Evolutionary conservation across 1,140 invertebrate genomes (phyloP).

Genomic region (Diorhabda elongata): DNA sequence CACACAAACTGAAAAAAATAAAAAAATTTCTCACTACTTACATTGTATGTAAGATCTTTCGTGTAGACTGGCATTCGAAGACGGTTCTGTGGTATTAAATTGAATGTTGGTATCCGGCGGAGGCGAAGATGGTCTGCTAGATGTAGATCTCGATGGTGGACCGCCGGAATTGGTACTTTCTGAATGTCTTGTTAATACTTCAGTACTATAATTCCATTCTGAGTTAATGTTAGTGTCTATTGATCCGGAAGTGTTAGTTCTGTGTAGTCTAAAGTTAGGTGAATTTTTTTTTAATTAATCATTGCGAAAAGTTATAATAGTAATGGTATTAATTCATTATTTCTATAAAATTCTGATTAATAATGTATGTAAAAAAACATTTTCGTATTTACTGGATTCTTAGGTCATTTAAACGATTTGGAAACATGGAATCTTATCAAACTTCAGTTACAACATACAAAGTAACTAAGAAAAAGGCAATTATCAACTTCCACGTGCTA

Average conservation of each 20-base stretch:
- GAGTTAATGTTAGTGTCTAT: conserved; percentile 40
- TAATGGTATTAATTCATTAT: too few relatives aligned
- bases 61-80: conserved; percentile 48
- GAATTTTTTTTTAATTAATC: too few relatives aligned
- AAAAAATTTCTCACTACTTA: conserved; percentile 38
- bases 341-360: neutral
- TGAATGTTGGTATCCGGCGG: conserved; percentile 31
- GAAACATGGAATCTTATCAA: too few relatives aligned
- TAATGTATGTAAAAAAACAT: neutral
- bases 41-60: conserved; percentile 62
- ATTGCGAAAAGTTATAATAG: too few relatives aligned
- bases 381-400: too few relatives aligned
- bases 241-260: conserved; percentile 37
- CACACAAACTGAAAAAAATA: neutral
- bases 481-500: too few relatives aligned
- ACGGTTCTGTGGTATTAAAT: conserved; percentile 37
- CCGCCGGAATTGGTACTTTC: conserved; percentile 43
- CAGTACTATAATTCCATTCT: conserved; percentile 41
- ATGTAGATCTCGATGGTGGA: conserved; percentile 36
- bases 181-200: conserved; percentile 37
- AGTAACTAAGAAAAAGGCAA: too few relatives aligned
- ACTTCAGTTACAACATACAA: too few relatives aligned
- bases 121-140: conserved; percentile 42
- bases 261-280: conserved; percentile 26
- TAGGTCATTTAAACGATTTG: too few relatives aligned